Percentiles rank a stretch among this genome's conserved stretches.
Evolutionary conservation across 2,888 invertebrate genomes (phyloP).

Genomic region (Aphodius sticticus): DNA sequence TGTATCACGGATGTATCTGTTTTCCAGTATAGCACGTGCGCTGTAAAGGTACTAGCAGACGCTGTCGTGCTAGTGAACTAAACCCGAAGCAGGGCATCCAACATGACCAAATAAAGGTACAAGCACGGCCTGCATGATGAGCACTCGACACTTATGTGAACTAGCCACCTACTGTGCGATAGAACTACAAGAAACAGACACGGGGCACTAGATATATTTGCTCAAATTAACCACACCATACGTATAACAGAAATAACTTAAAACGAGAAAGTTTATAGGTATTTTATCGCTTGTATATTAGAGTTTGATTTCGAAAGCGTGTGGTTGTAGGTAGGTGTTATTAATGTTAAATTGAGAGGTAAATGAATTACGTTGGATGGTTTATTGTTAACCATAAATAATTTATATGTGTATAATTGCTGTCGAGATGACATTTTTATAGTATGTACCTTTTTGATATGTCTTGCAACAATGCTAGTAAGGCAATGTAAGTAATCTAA

Average conservation of each 20-base stretch:
- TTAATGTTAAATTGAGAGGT: not conserved
- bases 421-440: too few species aligned
- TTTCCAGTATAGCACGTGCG: not conserved
- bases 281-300: not conserved
- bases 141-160: too few species aligned
- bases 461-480: not conserved
- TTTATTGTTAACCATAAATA: not conserved
- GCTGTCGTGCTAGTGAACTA: not conserved
- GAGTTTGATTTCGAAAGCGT: not conserved
- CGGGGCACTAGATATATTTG: not conserved
- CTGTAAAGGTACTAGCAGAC: not conserved
- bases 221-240: not conserved
- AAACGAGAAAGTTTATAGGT: not conserved
- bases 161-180: not conserved
- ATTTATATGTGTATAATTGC: too few species aligned
- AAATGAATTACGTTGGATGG: not conserved
- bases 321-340: not conserved
- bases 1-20: not conserved
- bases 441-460: too few species aligned
- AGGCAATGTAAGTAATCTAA: not conserved
- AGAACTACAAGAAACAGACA: not conserved
- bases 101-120: not conserved
- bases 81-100: not conserved
- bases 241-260: not conserved
- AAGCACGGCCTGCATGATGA: not conserved